Base-by-base conservation (phyloP, 1,140 invertebrate species). In the Galleria mellonella region DNA sequence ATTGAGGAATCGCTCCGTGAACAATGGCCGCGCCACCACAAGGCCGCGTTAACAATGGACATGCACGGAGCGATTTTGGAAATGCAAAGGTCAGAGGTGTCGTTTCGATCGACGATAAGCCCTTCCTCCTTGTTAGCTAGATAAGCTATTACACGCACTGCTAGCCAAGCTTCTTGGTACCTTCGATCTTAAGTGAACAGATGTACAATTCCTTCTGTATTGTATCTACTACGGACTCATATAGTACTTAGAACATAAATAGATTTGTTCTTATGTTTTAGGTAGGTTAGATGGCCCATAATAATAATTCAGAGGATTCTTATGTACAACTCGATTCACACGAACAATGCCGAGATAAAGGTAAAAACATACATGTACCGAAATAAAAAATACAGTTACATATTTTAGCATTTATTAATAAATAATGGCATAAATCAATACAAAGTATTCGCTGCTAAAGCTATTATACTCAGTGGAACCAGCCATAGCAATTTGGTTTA, bases 401-500 rank as follows among this genome's bases (percentile, higher is more conserved):
- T n/a, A n/a, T n/a, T n/a, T n/a, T n/a, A n/a, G n/a, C 14, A 17
- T 76, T 45, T 51, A 51, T 40, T 78, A 78, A 74, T 78, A 81
- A 78, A 72, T 72, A 81, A 77, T 70, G 65, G 72, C 66, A 71
- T 69, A 41, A 32, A 51, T 45, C 36, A 70, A 72, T 72, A 69
- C 68, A 64, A 55, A 8, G 14, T 63, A 61, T n/a, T n/a, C n/a
- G n/a, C n/a, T 53, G 69, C 67, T 55, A 60, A 78, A 75, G 72
- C 72, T 66, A 60, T 60, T 32, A 58, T 42, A n/a, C 43, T 53
- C 39, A 59, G 43, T 65, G 62, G 58, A 55, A 63, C 59, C 67
- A 70, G 71, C 68, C 63, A 55, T 68, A 68, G 68, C 70, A 51
- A 54, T 46, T 56, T 54, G 53, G 57, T 49, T 49, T 37, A 15